These are phyloP conservation scores for Apodemia duryi DNA, from an alignment of 2,888 invertebrate genomes.

Conservation along the genomic window DNA sequence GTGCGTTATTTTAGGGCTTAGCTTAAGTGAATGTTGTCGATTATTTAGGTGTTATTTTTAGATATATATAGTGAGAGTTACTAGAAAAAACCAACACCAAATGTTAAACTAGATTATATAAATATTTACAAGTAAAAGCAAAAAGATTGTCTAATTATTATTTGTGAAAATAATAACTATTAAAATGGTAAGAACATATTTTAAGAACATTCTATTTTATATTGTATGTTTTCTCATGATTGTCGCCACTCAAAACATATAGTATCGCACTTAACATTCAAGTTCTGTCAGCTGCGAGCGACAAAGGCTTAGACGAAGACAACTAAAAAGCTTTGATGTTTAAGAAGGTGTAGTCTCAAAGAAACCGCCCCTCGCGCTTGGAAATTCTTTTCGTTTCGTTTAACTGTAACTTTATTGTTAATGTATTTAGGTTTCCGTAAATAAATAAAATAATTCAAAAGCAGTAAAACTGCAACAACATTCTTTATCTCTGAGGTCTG, in stretches of 20 bases:
- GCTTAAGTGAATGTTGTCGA: constrained; percentile 19
- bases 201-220: background rate
- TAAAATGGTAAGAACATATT: too few species aligned
- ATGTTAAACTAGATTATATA: constrained; percentile 13
- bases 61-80: constrained; percentile 20
- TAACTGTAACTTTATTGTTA: constrained; percentile 1
- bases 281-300: background rate
- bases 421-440: background rate
- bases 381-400: background rate
- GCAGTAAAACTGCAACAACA: too few species aligned
- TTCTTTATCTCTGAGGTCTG: too few species aligned
- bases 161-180: constrained; percentile 3
- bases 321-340: constrained; percentile 13
- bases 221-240: background rate
- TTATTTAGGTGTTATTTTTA: constrained; percentile 21
- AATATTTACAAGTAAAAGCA: constrained; percentile 17
- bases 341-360: constrained; percentile 13
- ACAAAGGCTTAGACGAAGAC: constrained; percentile 7
- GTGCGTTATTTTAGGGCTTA: constrained; percentile 24
- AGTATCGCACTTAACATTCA: constrained; percentile 13
- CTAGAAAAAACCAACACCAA: constrained; percentile 26
- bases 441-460: too few species aligned
- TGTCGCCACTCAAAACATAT: constrained; percentile 2
- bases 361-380: constrained; percentile 3
- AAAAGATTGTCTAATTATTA: constrained; percentile 6